Evolutionary conservation across 2,888 invertebrate species (phyloP), one percentile per base, ranked within the genome.

Genomic region (Ommatoiulus sabulosus): DNA sequence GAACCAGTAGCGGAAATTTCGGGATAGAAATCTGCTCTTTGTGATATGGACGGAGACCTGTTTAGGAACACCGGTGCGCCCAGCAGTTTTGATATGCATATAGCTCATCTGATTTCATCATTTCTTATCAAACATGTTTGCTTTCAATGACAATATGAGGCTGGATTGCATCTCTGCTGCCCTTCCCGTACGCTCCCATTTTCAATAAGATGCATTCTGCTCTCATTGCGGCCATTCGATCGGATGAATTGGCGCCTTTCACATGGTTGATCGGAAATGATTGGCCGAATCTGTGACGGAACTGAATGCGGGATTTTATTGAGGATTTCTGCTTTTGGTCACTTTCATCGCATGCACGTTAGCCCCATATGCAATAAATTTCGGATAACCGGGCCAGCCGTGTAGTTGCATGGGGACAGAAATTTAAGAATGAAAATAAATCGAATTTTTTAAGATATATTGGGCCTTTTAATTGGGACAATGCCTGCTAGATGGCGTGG

Each of bases 1-100:
- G 63, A 63, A 63, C 63, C 63, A 63, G 63, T 63, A 63, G 63
- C 63, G 63, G 63, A 63, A 63, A 63, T 63, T 63, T 63, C 63
- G 17, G 63, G 52, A 52, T 52, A 52, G 52, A 52, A 52, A 52
- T 52, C 52, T 7, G 15, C 63, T 63, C 17, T 3, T 63, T 63
- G 17, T 63, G 63, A 63, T 63, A 63, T 52, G 10, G 63, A 63
- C 63, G 63, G n/a, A 63, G 63, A n/a, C 63, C 63, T 5, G 63
- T 63, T 52, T 63, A 63, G 2, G 6, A 2, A 17, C 3, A 12
- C 63, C 0, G 63, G n/a, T n/a, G 63, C 3, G 63, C 63, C 17
- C 63, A 63, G n/a, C 63, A 63, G 3, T 63, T 63, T 63, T n/a
- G 63, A 63, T 63, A 63, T 63, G 63, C 63, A 63, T 63, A n/a